Conservation (phyloP, 2,113 vertebrate species). For the Petrocephalus zakoni region DNA sequence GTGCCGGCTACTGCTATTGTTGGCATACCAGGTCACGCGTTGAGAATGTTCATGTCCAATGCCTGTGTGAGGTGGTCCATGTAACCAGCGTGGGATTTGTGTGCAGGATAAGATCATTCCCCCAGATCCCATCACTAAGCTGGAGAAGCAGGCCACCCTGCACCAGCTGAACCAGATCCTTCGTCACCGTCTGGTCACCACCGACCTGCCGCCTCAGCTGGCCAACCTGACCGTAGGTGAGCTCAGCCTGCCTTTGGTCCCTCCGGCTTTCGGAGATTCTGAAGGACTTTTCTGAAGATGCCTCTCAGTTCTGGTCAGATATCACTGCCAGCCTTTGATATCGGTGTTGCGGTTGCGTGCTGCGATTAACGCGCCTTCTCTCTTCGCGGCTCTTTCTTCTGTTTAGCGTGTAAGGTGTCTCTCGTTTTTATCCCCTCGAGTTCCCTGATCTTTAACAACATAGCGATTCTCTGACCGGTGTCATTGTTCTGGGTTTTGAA, state of each 20-base stretch:
- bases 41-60: not conserved
- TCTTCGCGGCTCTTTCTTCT: not conserved
- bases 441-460: not conserved
- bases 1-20: not conserved
- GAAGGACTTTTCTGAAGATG: not conserved
- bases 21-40: not conserved
- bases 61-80: not conserved
- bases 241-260: conserved; percentile 25
- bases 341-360: not conserved
- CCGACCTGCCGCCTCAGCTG: conserved; percentile 91
- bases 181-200: conserved; percentile 90
- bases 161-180: conserved; percentile 96
- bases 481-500: not conserved
- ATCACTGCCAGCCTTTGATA: not conserved
- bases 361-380: not conserved
- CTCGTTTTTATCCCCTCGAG: not conserved
- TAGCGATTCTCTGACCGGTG: not conserved
- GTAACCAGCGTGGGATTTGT: not conserved
- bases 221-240: conserved; percentile 97
- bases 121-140: conserved; percentile 94
- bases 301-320: not conserved
- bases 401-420: not conserved
- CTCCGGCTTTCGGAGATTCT: not conserved
- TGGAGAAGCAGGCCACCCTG: conserved; percentile 88
- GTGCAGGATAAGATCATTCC: conserved; percentile 97